Evolutionary conservation across 2,888 invertebrate genomes (phyloP).

Genomic region (Agrotis puta): DNA sequence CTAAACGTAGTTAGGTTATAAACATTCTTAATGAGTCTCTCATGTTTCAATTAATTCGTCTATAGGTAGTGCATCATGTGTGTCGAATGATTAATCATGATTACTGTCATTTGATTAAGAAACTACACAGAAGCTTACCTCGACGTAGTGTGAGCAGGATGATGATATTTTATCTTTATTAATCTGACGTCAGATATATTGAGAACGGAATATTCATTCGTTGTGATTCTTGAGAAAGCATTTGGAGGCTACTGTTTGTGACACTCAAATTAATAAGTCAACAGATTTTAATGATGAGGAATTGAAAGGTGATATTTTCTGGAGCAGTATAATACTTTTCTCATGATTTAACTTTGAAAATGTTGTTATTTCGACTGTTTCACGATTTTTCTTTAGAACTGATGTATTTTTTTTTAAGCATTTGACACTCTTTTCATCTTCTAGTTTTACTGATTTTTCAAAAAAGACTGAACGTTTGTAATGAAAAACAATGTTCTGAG

Average conservation of each 20-base stretch:
- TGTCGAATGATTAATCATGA: slow-evolving; percentile 33
- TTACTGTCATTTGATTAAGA: slow-evolving; percentile 39
- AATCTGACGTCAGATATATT: slow-evolving; percentile 42
- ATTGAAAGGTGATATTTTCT: background rate
- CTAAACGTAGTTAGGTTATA: no score
- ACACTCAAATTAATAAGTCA: background rate
- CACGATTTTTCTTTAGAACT: background rate
- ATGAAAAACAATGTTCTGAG: no score
- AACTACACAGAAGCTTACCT: slow-evolving; percentile 42
- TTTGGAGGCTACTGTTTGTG: background rate
- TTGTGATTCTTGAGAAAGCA: background rate
- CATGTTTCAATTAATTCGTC: slow-evolving; percentile 9
- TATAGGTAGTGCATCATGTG: background rate
- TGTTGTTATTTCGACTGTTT: background rate
- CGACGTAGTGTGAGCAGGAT: slow-evolving; percentile 14
- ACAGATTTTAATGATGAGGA: background rate
- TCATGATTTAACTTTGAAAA: background rate
- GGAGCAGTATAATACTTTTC: background rate
- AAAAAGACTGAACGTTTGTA: background rate
- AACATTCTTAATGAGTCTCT: background rate
- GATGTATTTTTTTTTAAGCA: no score
- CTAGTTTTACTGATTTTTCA: background rate
- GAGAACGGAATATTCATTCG: background rate
- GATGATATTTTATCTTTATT: slow-evolving; percentile 34
- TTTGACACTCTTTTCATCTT: background rate